Conservation (phyloP, 1,140 invertebrate species). For the Andricus grossulariae region DNA sequence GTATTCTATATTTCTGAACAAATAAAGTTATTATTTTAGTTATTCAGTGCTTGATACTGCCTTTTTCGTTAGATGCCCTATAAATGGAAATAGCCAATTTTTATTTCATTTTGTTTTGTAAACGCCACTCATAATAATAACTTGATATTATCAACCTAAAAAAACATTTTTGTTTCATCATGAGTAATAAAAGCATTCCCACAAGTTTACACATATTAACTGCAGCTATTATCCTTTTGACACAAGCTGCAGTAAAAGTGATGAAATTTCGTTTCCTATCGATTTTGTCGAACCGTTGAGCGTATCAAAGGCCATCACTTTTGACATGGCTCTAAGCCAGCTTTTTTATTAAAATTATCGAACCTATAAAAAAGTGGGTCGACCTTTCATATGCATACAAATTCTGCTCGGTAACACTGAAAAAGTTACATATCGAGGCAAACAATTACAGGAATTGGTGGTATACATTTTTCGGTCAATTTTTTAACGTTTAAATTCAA, state of each 20-base stretch:
- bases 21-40: too few relatives aligned
- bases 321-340: background rate
- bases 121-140: too few relatives aligned
- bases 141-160: too few relatives aligned
- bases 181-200: background rate
- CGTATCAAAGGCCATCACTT: slow-evolving; percentile 1
- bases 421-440: background rate
- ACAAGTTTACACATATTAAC: too few relatives aligned
- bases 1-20: too few relatives aligned
- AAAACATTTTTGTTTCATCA: background rate
- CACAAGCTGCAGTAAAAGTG: slow-evolving; percentile 26
- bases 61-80: too few relatives aligned
- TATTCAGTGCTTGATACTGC: too few relatives aligned
- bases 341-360: slow-evolving; percentile 17
- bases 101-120: too few relatives aligned
- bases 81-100: too few relatives aligned
- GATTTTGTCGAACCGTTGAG: slow-evolving; percentile 8
- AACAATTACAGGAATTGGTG: background rate
- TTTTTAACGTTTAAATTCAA: too few relatives aligned
- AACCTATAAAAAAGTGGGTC: background rate
- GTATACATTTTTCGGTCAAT: too few relatives aligned
- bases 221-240: slow-evolving; percentile 5
- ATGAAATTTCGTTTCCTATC: slow-evolving; percentile 19
- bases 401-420: background rate
- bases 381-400: background rate